Evolutionary conservation across 2,113 vertebrate species (phyloP).

Genomic region (Arenaria interpres): DNA sequence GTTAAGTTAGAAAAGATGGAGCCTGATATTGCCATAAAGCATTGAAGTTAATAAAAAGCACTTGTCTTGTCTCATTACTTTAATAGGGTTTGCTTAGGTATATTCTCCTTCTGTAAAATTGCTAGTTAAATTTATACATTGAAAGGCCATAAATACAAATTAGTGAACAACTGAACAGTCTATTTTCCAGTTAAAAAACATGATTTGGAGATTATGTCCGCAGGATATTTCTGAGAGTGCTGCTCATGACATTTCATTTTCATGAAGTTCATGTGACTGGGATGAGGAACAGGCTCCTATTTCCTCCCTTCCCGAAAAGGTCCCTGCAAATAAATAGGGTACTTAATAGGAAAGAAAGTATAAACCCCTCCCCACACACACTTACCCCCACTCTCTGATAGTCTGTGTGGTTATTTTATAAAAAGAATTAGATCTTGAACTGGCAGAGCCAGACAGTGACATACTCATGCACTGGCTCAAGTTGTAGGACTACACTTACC

Average conservation of each 20-base stretch:
- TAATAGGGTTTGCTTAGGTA: neutral
- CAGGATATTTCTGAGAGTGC: neutral
- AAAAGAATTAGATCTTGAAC: neutral
- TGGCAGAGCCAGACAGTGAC: neutral
- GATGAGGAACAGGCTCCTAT: neutral
- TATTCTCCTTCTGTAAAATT: neutral
- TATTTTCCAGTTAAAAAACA: neutral
- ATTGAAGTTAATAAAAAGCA: neutral
- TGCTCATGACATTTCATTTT: conserved; percentile 5
- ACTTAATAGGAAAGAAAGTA: neutral
- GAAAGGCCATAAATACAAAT: neutral
- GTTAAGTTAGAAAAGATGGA: neutral
- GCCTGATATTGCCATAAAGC: neutral
- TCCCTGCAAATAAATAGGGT: neutral
- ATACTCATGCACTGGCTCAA: neutral
- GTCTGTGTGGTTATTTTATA: neutral
- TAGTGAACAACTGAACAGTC: neutral
- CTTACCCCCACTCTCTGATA: neutral
- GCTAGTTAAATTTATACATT: neutral
- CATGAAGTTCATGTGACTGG: neutral
- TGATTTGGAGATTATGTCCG: neutral
- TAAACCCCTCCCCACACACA: neutral
- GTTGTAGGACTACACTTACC: neutral
- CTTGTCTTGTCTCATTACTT: neutral
- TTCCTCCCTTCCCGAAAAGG: neutral